Base-by-base conservation (phyloP, 1,140 invertebrate genomes). In the Drosophila ficusphila region DNA sequence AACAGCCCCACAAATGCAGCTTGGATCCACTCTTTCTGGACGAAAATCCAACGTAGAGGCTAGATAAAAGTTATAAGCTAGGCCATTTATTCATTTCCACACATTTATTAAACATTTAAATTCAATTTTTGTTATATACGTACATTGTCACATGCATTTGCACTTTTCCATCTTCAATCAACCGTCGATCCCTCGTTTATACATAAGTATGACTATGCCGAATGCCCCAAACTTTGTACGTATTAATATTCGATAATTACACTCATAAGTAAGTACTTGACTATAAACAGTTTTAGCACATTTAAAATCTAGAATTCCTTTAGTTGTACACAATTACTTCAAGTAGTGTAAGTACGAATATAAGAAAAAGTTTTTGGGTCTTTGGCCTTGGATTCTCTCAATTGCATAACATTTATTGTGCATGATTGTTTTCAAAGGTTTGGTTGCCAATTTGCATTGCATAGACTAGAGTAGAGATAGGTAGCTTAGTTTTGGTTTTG, bases 81-180 rank as follows among this genome's bases (percentile, higher is more conserved):
- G 6, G 27, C 16, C 2, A 8, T 48, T 51, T 19, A 12, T 44
- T 82, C 54, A 56, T 86, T 81, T 88, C 62, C 82, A 88, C 82
- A 86, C 83, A 86, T 86, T 86, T 86, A 86, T 86, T 86, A 86
- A 86, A 88, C 82, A 86, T 86, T 86, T 75, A 86, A 82, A 89
- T 88, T 88, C 73, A 86, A 86, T 74, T 88, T 56, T 75, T 71
- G 36, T 46, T 79, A 62, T 76, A 79, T 68, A 65, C 81, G 57
- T 76, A 85, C 81, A 76, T 76, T 75, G 65, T 79, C 71, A 76
- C 54, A 75, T 57, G 60, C 70, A 33, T 57, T 73, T 39, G 53
- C 54, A 62, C 49, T 67, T 44, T 61, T 58, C 68, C 56, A 61
- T 39, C 39, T 44, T 60, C 29, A 29, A 52, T 46, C 27, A 38